Conservation (phyloP, 2,888 invertebrate genomes). For the Heteropelma amictum region DNA sequence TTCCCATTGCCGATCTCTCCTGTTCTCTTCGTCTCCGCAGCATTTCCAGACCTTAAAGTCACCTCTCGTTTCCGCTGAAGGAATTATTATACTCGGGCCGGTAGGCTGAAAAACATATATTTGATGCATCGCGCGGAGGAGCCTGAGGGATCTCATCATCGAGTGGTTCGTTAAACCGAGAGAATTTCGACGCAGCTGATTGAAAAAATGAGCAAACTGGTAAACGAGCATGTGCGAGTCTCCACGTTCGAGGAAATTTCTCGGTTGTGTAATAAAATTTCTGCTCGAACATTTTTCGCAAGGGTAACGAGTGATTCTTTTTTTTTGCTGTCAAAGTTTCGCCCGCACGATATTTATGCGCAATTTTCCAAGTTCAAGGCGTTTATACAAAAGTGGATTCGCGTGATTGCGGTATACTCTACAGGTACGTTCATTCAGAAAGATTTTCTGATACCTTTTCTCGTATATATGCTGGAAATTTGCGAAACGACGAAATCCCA, state of each 20-base stretch:
- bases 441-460: no score
- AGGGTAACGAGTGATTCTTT: conserved; percentile 20
- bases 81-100: conserved; percentile 28
- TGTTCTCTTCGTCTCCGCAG: neutral
- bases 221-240: neutral
- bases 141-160: conserved; percentile 23
- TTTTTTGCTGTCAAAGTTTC: neutral
- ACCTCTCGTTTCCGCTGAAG: conserved; percentile 30
- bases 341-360: neutral
- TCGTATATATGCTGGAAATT: neutral
- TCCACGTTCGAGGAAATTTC: conserved; percentile 28
- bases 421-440: no score
- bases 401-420: no score
- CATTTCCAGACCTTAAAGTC: neutral
- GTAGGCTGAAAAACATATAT: conserved; percentile 10
- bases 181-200: conserved; percentile 36
- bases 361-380: conserved; percentile 16
- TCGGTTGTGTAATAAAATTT: conserved; percentile 33
- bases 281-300: conserved; percentile 28
- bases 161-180: conserved; percentile 42
- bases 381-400: no score
- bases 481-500: conserved; percentile 1
- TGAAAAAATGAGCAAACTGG: conserved; percentile 1
- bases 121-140: conserved; percentile 14
- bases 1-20: neutral